A percentile compares a stretch with the other conserved stretches of the same genome.
Evolutionary conservation across 2,113 vertebrate genomes (phyloP).

Genomic region (Cathartes aura): DNA sequence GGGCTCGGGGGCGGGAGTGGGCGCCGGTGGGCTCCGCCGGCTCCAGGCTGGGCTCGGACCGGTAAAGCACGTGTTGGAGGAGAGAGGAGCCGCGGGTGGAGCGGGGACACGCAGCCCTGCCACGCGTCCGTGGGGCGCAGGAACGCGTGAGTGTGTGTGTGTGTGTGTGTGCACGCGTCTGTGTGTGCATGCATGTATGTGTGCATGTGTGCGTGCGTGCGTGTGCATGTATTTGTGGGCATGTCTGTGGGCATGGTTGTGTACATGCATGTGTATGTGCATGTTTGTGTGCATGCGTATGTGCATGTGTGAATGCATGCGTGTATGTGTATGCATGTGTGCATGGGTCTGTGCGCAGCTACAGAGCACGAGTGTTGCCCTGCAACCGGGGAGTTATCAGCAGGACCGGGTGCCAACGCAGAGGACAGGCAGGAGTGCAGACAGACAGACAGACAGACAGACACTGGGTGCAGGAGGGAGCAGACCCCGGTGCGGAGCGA

Average conservation of each 20-base stretch:
- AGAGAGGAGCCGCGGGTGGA: background rate
- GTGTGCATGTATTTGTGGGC: too few species aligned
- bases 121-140: background rate
- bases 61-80: background rate
- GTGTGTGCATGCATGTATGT: accelerated
- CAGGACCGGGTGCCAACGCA: background rate
- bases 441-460: background rate
- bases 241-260: too few species aligned
- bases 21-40: background rate
- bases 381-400: accelerated
- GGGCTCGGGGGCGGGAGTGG: too few species aligned
- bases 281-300: too few species aligned
- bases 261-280: too few species aligned
- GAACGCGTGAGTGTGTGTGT: background rate
- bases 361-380: background rate
- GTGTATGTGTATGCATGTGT: too few species aligned
- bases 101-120: background rate
- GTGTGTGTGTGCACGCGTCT: background rate
- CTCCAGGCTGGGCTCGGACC: background rate
- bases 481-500: accelerated
- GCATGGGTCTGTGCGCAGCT: accelerated
- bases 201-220: too few species aligned
- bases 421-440: background rate
- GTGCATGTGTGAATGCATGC: too few species aligned
- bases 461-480: background rate